Base-by-base conservation (phyloP, 2,113 vertebrate species). In the Tricholaema leucomelas region DNA sequence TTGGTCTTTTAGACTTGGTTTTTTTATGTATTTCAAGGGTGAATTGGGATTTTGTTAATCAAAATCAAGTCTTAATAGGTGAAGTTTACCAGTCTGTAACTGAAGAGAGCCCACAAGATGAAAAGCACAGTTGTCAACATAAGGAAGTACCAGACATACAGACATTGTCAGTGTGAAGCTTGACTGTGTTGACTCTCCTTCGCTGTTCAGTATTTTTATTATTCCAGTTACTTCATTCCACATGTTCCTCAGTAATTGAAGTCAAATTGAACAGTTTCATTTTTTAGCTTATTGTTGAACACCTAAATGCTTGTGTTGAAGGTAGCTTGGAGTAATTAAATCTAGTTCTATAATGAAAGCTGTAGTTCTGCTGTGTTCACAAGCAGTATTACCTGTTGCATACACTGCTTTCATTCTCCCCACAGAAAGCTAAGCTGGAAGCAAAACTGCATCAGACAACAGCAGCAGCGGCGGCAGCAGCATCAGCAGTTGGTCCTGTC, bases 381-480 rank as follows among this genome's bases (percentile, higher is more conserved):
- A 93, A 85, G 70, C 85, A 73, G 48, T 65, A 27, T 81, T 93
- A 63, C 90, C 81, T 91, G 86, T 92, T 95, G 92, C 87, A 95
- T 95, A 54, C 79, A 6, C 83, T 94, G 71, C 61, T 95, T 96
- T 96, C 84, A 38, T 96, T 95, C 96, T 96, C 91, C 72, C 79
- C 95, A 86, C 98, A 99, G 99, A 99, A 99, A 96, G 99, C 99
- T 50, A 99, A 99, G 93, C 98, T 99, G 95, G 99, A 99, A 97
- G 99, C 99, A 91, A 99, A 99, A 96, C 97, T 99, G 60, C 99
- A 99, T 94, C 99, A 99, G 98, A 99, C 99, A 66, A 99, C 99
- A 81, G 98, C 99, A 38, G 98, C 98, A 1, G 98, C 98, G 0
- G 97, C 97, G 0, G 97, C 98, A 24, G 96, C 98, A 46, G 97